phyloP scores from a whole-genome alignment of 2,113 vertebrate genomes.

The Oncorhynchus mykiss region DNA sequence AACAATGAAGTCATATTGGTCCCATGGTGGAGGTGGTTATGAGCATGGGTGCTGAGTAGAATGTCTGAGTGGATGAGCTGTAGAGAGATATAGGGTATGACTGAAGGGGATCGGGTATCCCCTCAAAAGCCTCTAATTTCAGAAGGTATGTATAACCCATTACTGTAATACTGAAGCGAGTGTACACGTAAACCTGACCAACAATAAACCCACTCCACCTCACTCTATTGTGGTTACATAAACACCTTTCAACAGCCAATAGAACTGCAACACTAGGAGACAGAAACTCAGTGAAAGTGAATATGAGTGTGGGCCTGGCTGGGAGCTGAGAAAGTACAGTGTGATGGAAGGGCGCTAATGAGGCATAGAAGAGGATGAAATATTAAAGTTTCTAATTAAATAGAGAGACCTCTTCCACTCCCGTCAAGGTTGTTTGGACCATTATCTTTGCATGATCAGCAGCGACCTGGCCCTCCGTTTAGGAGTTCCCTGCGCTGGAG shows the following conservation, averaged over 20 bases:
- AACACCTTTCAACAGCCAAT: constrained; percentile 32
- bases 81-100: neutral
- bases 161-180: no score
- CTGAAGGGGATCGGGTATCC: neutral
- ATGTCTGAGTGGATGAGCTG: constrained; percentile 21
- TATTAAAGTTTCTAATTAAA: constrained; percentile 83
- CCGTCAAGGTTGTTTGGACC: constrained; percentile 78
- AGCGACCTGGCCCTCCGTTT: constrained; percentile 61
- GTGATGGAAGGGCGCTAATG: constrained; percentile 74
- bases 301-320: constrained; percentile 38
- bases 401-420: constrained; percentile 72
- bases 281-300: constrained; percentile 23
- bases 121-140: no score
- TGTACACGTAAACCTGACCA: neutral
- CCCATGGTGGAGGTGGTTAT: constrained; percentile 26
- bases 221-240: constrained; percentile 2
- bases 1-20: constrained; percentile 42
- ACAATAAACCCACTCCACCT: neutral
- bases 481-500: constrained; percentile 58
- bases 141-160: no score
- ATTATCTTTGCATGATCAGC: constrained; percentile 76
- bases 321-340: constrained; percentile 20
- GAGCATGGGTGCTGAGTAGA: constrained; percentile 28
- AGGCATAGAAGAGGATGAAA: constrained; percentile 76
- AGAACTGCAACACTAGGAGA: constrained; percentile 44